Percentiles rank a stretch among this genome's conserved stretches.
Conservation (phyloP, 2,113 vertebrate species). For the Neogobius melanostomus region DNA sequence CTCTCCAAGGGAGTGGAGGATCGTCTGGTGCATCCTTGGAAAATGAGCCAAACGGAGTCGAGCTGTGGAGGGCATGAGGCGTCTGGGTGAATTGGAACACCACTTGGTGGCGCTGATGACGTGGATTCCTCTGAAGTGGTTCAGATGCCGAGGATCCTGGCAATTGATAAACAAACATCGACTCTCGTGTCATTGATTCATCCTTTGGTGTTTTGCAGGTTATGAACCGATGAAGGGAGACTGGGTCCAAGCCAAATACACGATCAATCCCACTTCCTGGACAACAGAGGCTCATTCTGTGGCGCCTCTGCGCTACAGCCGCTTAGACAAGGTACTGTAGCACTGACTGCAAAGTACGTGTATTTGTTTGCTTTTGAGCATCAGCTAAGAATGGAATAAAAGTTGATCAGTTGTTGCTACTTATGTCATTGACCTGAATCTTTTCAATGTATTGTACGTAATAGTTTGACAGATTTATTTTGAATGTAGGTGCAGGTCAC, state of each 20-base stretch:
- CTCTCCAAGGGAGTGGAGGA: too few species aligned
- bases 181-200: neutral
- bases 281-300: slow-evolving; percentile 84
- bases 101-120: neutral
- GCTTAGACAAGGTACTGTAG: slow-evolving; percentile 80
- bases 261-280: slow-evolving; percentile 79
- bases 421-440: too few species aligned
- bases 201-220: slow-evolving; percentile 67
- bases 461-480: neutral
- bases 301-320: slow-evolving; percentile 86
- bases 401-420: too few species aligned
- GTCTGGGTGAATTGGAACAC: too few species aligned
- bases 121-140: too few species aligned
- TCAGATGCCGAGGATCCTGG: too few species aligned
- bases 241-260: slow-evolving; percentile 91
- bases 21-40: too few species aligned
- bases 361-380: neutral
- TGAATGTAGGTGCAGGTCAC: slow-evolving; percentile 80
- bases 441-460: too few species aligned
- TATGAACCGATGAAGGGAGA: slow-evolving; percentile 89
- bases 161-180: neutral
- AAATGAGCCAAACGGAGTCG: too few species aligned
- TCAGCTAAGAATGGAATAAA: neutral
- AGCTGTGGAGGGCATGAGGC: too few species aligned
- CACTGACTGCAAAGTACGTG: neutral